Evolutionary conservation across 92 coral and sea anemone species (phyloP), one percentile per base, ranked within the genome.

Genomic region (Epizoanthus rinbou): DNA sequence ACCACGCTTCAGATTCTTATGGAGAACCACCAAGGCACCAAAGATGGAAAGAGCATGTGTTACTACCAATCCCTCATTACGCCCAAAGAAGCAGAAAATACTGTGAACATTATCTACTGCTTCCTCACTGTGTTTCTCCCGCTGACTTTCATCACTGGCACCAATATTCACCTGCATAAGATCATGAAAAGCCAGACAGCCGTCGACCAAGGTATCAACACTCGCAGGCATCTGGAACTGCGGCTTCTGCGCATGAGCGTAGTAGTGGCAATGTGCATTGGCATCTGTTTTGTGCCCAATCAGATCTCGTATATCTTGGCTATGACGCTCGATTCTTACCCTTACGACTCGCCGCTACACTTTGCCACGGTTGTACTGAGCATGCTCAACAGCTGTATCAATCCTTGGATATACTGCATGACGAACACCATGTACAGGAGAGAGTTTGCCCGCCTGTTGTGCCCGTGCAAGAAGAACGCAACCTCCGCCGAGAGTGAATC

Each of bases 341-440:
- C 81, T 28, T 75, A 75, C 68, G 58, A 50, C n/a, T 75, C 81
- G 4, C 81, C 81, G 31, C n/a, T 75, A 3, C 68, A 75, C 25
- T 56, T 57, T 28, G 65, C 81, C 68, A 75, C 81, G 9, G 81
- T 75, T 18, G 81, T 75, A 31, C 52, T 75, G 28, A 75, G 68
- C 50, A 75, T 75, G 81, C 59, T 50, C 52, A 75, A 75, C 68
- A 75, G 81, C 54, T 75, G 81, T 17, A n/a, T 75, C 52, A 75
- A 75, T 7, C 81, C 81, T 19, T 75, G 62, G 47, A 58, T 75
- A 14, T 75, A 75, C 68, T 75, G 81, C 41, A 6, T 75, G 81
- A 57, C 81, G 33, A 75, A 75, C 53, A 75, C 35, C 18, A 64
- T 58, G 58, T 75, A 75, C 81, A 75, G 81, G 47, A 75, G 19